A percentile compares a stretch with the other conserved stretches of the same genome.
Evolutionary conservation across 2,888 invertebrate species (phyloP).

Genomic region (Colostygia pectinataria): DNA sequence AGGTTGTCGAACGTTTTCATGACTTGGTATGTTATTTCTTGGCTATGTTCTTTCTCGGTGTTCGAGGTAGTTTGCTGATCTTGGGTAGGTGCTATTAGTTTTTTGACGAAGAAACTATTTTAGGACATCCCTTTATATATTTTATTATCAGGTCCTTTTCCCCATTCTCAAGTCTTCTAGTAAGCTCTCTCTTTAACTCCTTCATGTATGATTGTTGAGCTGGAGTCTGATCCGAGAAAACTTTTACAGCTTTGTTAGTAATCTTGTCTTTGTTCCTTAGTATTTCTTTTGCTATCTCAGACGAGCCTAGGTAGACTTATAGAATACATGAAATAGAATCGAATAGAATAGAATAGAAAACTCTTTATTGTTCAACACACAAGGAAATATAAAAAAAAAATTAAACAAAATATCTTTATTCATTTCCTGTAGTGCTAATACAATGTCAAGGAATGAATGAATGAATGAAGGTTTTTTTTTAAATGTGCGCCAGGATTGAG

Average conservation of each 20-base stretch:
- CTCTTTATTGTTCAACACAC: too few relatives aligned
- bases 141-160: slow-evolving; percentile 1
- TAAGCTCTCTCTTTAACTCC: neutral
- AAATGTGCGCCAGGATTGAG: too few relatives aligned
- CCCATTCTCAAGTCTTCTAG: neutral
- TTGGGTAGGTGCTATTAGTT: neutral
- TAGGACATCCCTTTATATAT: neutral
- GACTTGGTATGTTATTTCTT: neutral
- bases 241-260: neutral
- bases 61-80: neutral
- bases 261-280: neutral
- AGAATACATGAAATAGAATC: too few relatives aligned
- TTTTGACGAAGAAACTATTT: neutral
- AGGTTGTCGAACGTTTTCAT: neutral
- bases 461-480: too few relatives aligned
- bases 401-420: too few relatives aligned
- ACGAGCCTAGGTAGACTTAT: neutral
- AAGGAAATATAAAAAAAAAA: too few relatives aligned
- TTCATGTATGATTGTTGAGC: slow-evolving; percentile 3
- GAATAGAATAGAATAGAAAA: too few relatives aligned
- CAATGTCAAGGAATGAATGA: too few relatives aligned
- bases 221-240: neutral
- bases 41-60: neutral
- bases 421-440: too few relatives aligned
- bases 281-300: neutral